Conservation (phyloP, 2,797 vertebrate species). For the Sciurus carolinensis region DNA sequence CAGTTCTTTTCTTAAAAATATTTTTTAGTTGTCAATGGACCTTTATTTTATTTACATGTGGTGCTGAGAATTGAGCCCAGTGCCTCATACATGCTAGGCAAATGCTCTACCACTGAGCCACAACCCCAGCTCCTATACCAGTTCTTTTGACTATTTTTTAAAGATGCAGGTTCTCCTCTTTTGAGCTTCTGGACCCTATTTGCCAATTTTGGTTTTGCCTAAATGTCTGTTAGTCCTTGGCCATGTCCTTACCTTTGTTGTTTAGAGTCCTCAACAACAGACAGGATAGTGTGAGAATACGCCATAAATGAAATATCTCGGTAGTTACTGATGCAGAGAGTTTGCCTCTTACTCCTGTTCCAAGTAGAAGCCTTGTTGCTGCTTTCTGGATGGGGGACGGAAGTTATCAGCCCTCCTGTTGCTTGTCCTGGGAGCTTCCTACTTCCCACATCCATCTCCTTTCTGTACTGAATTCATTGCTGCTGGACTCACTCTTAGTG, state of each 20-base stretch:
- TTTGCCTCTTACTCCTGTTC: neutral
- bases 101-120: too few species aligned
- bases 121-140: neutral
- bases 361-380: neutral
- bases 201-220: neutral
- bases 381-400: neutral
- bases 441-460: neutral
- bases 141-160: neutral
- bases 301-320: neutral
- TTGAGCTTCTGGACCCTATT: neutral
- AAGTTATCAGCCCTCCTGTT: neutral
- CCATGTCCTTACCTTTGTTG: rapidly evolving
- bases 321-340: neutral
- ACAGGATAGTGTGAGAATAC: neutral
- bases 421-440: neutral
- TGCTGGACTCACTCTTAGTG: neutral
- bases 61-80: too few species aligned
- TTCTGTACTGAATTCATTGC: neutral
- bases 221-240: neutral
- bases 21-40: too few species aligned
- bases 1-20: neutral
- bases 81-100: too few species aligned
- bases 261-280: neutral
- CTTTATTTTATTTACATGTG: too few species aligned
- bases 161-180: too few species aligned